Conservation (phyloP, 2,888 invertebrate genomes). For the Flexamia atlantica region DNA sequence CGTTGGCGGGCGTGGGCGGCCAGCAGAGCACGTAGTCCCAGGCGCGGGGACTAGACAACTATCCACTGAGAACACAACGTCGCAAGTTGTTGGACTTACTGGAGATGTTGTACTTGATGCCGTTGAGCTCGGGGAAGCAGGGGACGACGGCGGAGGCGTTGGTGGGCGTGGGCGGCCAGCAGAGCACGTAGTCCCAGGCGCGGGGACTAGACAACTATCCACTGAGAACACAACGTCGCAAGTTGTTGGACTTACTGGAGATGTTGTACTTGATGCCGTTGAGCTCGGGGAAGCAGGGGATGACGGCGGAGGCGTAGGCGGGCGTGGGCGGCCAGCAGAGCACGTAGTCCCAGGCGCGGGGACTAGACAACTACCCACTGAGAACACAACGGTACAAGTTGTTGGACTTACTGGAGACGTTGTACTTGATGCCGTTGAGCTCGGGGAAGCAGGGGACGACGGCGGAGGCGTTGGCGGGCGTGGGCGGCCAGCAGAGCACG, state of each 20-base stretch:
- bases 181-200: slow-evolving; percentile 66
- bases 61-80: too few species aligned
- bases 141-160: too few species aligned
- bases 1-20: slow-evolving; percentile 48
- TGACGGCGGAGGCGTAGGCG: slow-evolving; percentile 52
- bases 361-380: too few species aligned
- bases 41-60: slow-evolving; percentile 63
- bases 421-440: slow-evolving; percentile 67
- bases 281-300: too few species aligned
- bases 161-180: slow-evolving; percentile 64
- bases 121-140: too few species aligned
- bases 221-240: too few species aligned
- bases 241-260: too few species aligned
- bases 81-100: too few species aligned
- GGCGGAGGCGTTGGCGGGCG: slow-evolving; percentile 58
- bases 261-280: too few species aligned
- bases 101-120: too few species aligned
- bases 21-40: slow-evolving; percentile 67
- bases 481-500: slow-evolving; percentile 67
- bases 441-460: slow-evolving; percentile 66
- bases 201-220: too few species aligned
- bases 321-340: slow-evolving; percentile 67
- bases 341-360: slow-evolving; percentile 65
- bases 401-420: slow-evolving; percentile 65
- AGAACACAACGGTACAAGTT: too few species aligned